Base-by-base conservation (phyloP, 2,113 vertebrate genomes). In the Psammodynastes pulverulentus region DNA sequence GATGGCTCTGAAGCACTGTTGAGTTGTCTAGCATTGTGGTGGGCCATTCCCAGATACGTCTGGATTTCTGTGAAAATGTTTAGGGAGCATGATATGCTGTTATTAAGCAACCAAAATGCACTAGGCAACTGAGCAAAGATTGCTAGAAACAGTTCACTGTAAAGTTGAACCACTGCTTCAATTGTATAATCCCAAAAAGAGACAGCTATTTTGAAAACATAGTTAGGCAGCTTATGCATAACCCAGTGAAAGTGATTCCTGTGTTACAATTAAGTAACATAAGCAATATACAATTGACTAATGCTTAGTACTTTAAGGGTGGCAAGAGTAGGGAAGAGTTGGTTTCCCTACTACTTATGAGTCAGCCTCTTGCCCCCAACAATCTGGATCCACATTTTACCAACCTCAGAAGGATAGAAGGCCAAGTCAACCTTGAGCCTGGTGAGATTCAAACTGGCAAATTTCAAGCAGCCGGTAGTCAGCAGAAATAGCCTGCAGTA, bases 21-120 rank as follows among this genome's bases (percentile, higher is more conserved):
- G 23, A 52, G 53, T 92, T 79, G 86, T 92, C 86, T 92, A 92
- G 91, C 86, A 88, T 88, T 87, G 12, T 45, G 39, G 45, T 89
- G 84, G 21, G 56, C 91, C 58, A 10, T 89, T 72, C 52, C 87
- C 29, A 84, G 87, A 92, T 34, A 49, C 91, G 89, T 85, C 87
- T 58, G 52, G 87, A 43, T 92, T 92, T 92, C 67, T 89, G 67
- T 84, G 87, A 87, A 92, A 89, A 43, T 56, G 87, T 85, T 92
- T 84, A 92, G 72, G 87, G 52, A 89, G 87, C 91, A 89, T 89
- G 87, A 92, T 72, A 53, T 85, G 52, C 52, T 39, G 72, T 92
- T 92, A 53, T 87, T 56, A 89, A 52, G 91, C 67, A 89, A 92
- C 72, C 3, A 52, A 29, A 92, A 89, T 85, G 91, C 87, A 85